Conservation (phyloP, 92 coral and sea anemone genomes). For the Palythoa heliodiscus region DNA sequence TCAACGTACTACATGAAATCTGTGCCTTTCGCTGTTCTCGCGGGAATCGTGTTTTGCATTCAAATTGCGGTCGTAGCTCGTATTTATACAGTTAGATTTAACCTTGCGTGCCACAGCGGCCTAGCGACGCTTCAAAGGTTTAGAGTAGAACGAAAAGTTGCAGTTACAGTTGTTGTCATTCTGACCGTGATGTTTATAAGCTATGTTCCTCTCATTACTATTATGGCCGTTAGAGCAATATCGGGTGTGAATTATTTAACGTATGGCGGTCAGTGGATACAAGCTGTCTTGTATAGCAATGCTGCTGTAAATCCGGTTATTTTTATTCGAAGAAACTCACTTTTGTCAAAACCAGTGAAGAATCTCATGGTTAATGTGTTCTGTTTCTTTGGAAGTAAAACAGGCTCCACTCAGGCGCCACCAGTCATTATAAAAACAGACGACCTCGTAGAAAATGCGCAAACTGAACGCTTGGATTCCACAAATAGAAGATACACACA, state of each 20-base stretch:
- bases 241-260: background rate
- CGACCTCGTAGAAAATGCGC: too few relatives aligned
- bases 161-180: background rate
- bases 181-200: background rate
- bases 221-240: background rate
- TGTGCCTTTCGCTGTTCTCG: slow-evolving; percentile 44
- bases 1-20: slow-evolving; percentile 24
- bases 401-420: background rate
- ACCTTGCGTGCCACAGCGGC: background rate
- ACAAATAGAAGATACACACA: too few relatives aligned
- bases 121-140: background rate
- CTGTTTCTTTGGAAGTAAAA: background rate
- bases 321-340: background rate
- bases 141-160: background rate
- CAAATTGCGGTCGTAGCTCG: slow-evolving; percentile 39
- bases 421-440: background rate
- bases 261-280: background rate
- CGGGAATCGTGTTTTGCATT: slow-evolving; percentile 22
- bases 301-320: background rate
- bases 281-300: background rate
- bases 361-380: background rate
- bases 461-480: too few relatives aligned
- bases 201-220: background rate
- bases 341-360: background rate
- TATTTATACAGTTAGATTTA: background rate